Evolutionary conservation across 1,140 invertebrate species (phyloP).

Genomic region (Odontomachus brunneus): DNA sequence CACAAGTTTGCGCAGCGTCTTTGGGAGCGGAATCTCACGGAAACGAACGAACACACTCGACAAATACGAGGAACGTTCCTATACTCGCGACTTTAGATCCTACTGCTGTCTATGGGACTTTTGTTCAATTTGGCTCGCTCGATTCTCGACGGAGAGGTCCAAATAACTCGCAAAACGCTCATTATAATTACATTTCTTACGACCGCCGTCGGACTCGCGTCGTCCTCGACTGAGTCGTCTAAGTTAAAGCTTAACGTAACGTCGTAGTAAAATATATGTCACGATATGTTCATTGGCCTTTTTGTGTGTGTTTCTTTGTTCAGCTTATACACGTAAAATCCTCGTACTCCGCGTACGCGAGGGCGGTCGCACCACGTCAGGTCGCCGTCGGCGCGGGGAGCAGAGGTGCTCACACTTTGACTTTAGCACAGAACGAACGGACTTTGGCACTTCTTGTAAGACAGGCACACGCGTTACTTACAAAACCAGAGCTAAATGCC

Average conservation of each 20-base stretch:
- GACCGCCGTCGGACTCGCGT: not conserved
- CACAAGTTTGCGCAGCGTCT: not conserved
- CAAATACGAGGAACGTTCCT: not conserved
- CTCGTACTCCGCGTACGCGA: not conserved
- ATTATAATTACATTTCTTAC: not conserved
- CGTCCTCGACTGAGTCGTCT: no score
- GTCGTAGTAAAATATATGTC: constrained; percentile 51
- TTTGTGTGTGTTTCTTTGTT: not conserved
- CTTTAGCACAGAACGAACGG: constrained; percentile 24
- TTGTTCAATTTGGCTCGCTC: not conserved
- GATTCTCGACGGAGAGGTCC: not conserved
- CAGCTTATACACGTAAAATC: constrained; percentile 9
- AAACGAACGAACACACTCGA: not conserved
- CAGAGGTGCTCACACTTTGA: constrained; percentile 3
- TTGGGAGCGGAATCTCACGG: not conserved
- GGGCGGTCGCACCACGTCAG: not conserved
- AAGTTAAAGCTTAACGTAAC: constrained; percentile 33
- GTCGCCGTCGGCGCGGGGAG: constrained; percentile 18
- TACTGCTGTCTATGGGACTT: constrained; percentile 16
- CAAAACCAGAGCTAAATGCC: constrained; percentile 14
- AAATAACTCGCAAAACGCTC: not conserved
- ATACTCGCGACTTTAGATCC: not conserved
- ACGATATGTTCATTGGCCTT: constrained; percentile 42
- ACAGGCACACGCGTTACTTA: constrained; percentile 43
- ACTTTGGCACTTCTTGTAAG: constrained; percentile 48